phyloP scores from a whole-genome alignment of 2,888 invertebrate species.

The Lacanobia wlatinum region DNA sequence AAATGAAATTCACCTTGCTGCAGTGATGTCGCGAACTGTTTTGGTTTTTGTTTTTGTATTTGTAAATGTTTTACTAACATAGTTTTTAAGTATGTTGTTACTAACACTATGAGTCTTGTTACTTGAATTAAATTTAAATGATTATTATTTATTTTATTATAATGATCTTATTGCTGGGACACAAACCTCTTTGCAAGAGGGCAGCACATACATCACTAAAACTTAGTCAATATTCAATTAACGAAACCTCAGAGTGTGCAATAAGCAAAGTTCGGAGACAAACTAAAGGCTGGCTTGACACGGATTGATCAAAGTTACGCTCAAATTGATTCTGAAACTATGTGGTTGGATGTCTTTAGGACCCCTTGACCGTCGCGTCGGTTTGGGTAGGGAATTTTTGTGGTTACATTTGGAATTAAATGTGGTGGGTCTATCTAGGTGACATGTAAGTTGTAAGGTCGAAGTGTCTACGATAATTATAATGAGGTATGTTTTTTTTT shows the following conservation, averaged over 20 bases:
- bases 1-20: too few relatives aligned
- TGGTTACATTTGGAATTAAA: slow-evolving; percentile 8
- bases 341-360: slow-evolving; percentile 16
- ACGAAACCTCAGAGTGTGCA: slow-evolving; percentile 19
- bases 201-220: background rate
- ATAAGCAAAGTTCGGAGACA: slow-evolving; percentile 45
- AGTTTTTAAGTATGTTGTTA: too few relatives aligned
- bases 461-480: too few relatives aligned
- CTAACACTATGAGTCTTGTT: too few relatives aligned
- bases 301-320: slow-evolving; percentile 33
- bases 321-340: slow-evolving; percentile 24
- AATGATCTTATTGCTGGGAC: too few relatives aligned
- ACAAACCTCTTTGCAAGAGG: background rate
- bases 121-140: too few relatives aligned
- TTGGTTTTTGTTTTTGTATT: too few relatives aligned
- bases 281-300: slow-evolving; percentile 6
- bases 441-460: background rate
- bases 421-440: background rate
- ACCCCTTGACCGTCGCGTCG: background rate
- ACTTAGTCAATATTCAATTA: slow-evolving; percentile 37
- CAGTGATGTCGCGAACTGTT: too few relatives aligned
- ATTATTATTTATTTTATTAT: too few relatives aligned
- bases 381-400: background rate
- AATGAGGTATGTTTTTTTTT: too few relatives aligned
- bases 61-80: too few relatives aligned